phyloP scores from a whole-genome alignment of 2,888 invertebrate genomes.

The Psococerastis gibbosa region DNA sequence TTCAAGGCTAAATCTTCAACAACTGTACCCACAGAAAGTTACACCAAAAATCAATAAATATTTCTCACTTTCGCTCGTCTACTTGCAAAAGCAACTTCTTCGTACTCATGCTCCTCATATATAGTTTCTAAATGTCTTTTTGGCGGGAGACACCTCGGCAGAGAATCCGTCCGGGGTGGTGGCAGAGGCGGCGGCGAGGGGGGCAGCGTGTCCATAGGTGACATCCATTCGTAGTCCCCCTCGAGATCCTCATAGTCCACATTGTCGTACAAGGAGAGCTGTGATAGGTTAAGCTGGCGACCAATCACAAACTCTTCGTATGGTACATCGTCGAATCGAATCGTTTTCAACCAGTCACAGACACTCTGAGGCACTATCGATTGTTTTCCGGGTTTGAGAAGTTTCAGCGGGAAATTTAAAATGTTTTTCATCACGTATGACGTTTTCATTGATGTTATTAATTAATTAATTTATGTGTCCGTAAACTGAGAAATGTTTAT shows the following conservation, averaged over 20 bases:
- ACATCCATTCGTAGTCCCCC: constrained; percentile 4
- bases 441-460: too few species aligned
- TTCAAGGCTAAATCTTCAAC: too few species aligned
- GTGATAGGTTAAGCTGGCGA: background rate
- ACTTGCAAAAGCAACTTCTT: too few species aligned
- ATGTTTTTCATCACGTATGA: too few species aligned
- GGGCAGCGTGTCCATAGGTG: background rate
- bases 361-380: constrained; percentile 1
- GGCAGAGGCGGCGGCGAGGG: background rate
- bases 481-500: too few species aligned
- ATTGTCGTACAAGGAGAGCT: constrained; percentile 6
- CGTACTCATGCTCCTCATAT: background rate
- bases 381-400: too few species aligned
- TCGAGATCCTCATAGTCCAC: background rate
- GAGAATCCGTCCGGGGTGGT: background rate
- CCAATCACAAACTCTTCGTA: constrained; percentile 3
- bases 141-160: background rate
- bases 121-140: background rate
- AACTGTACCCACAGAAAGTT: too few species aligned
- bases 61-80: too few species aligned
- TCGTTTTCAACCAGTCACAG: background rate
- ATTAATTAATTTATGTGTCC: too few species aligned
- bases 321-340: background rate
- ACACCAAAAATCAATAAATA: too few species aligned
- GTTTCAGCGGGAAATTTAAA: background rate